These are phyloP conservation scores for Thecophora atra DNA, from an alignment of 2,888 invertebrate genomes.

Conservation along the genomic window DNA sequence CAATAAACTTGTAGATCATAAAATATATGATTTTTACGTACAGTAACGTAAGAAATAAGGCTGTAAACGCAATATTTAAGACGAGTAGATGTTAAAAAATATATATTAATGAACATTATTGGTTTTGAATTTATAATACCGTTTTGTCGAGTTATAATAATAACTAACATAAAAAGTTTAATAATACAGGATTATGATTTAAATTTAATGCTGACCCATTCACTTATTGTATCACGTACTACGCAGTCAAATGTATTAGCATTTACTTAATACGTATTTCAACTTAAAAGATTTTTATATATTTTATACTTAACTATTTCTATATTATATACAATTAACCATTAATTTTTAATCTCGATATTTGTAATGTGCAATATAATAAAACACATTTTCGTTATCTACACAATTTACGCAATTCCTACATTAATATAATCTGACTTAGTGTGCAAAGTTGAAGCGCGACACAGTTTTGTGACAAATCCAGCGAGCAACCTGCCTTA, in stretches of 20 bases:
- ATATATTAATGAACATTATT: conserved; percentile 23
- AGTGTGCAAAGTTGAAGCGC: conserved; percentile 63
- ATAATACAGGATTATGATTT: conserved; percentile 34
- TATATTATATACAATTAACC: conserved; percentile 3
- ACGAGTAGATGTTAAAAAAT: conserved; percentile 3
- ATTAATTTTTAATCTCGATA: background rate
- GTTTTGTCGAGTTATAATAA: conserved; percentile 1
- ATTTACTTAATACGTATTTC: too few species aligned
- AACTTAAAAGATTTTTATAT: too few species aligned
- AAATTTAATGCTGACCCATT: conserved; percentile 18
- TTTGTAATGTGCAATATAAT: conserved; percentile 5
- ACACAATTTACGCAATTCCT: conserved; percentile 26
- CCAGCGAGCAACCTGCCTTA: conserved; percentile 64
- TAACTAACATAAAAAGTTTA: conserved; percentile 11
- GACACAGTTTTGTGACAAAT: conserved; percentile 64
- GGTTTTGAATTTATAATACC: conserved; percentile 23
- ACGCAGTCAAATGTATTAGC: too few species aligned
- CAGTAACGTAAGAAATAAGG: conserved; percentile 30
- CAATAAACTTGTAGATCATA: conserved; percentile 10
- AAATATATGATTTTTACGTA: conserved; percentile 22
- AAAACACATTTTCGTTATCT: conserved; percentile 22
- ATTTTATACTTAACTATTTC: conserved; percentile 5
- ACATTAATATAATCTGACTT: conserved; percentile 43
- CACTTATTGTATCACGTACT: conserved; percentile 42
- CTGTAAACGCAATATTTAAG: conserved; percentile 16